phyloP scores from a whole-genome alignment of 2,113 vertebrate genomes.

The Rhinoptilus africanus region DNA sequence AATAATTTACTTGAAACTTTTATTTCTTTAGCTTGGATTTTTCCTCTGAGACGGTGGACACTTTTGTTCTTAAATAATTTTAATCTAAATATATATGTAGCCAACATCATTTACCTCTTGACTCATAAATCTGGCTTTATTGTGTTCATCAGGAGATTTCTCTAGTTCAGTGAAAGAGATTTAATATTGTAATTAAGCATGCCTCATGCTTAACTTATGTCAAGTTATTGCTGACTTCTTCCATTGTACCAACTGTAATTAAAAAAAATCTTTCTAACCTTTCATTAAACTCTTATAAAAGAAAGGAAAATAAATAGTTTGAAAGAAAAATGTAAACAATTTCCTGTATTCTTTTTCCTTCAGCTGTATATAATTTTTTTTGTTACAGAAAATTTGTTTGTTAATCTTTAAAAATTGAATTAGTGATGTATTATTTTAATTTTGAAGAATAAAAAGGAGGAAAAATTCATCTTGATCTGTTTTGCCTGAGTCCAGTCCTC shows the following conservation, averaged over 20 bases:
- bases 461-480: background rate
- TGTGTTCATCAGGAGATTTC: background rate
- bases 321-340: background rate
- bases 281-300: background rate
- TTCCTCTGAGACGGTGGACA: background rate
- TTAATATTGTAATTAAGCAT: conserved; percentile 20
- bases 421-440: background rate
- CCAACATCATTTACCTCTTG: background rate
- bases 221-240: conserved; percentile 3
- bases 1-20: background rate
- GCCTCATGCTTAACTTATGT: background rate
- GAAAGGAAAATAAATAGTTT: background rate
- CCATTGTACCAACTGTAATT: background rate
- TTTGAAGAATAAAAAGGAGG: background rate
- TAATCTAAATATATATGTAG: background rate
- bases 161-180: background rate
- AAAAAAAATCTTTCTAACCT: background rate
- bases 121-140: background rate
- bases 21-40: background rate
- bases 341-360: background rate
- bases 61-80: background rate
- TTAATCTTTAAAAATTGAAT: background rate
- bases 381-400: background rate
- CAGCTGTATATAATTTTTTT: background rate
- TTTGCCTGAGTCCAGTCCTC: background rate